Evolutionary conservation across 2,113 vertebrate species (phyloP), one percentile per base, ranked within the genome.

Genomic region (Notothenia rossii): DNA sequence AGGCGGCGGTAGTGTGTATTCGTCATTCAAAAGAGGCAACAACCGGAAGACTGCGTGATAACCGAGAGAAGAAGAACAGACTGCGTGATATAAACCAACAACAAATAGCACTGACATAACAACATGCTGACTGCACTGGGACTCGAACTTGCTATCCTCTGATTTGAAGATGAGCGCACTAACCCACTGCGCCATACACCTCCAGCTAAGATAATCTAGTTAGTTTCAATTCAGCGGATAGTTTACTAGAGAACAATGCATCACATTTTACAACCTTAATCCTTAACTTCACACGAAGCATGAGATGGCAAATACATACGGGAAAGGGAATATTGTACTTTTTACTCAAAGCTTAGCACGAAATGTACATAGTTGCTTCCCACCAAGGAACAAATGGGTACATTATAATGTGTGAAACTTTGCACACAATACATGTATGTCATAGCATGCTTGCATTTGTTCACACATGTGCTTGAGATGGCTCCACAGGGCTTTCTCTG

Each of bases 381-480:
- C 17, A 17, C 14, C 10, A 25, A 25, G 14, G 1, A 20, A 68
- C 29, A 45, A 25, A 65, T 17, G 4, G 0, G 0, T 14, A 7
- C 15, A 33, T 18, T 18, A 5, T 2, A 25, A 50, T 0, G 54
- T 7, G 11, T 49, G 25, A 56, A 68, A 36, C 50, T 10, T 56
- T 67, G 67, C 82, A 70, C 79, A 61, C 75, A 49, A 10, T 56
- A 12, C 63, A 13, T 68, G 71, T 66, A 18, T 49, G 72, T 77
- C 68, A 7, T 22, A 33, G 40, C n/a, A 1, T 2, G 50, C 72
- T 58, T 20, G 20, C 78, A 76, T 81, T 71, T 79, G 77, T 85
- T 78, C 65, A 46, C 67, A 75, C 62, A 49, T 83, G 82, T 91
- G 86, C 83, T 81, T 84, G 89, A 82, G 81, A 82, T 80, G 80